Percentiles rank a stretch among this genome's conserved stretches.
Conservation (phyloP, 2,888 invertebrate species). For the Trimorus sp. region DNA sequence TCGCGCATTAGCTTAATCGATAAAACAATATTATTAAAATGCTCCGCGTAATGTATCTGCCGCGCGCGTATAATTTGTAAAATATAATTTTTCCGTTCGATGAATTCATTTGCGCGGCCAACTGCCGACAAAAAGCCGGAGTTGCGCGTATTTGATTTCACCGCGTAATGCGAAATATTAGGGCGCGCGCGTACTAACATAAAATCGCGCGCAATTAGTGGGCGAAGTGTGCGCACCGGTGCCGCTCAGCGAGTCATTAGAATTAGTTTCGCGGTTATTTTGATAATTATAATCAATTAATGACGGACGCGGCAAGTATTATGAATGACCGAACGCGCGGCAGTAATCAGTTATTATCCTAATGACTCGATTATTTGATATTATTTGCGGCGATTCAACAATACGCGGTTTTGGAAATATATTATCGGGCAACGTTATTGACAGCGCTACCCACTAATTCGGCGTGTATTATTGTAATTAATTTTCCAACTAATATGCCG, state of each 20-base stretch:
- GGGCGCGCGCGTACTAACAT: too few species aligned
- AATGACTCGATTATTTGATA: conserved; percentile 55
- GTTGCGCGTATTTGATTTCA: too few species aligned
- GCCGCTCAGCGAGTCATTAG: conserved; percentile 21
- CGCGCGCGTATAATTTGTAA: too few species aligned
- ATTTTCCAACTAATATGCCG: conserved; percentile 43
- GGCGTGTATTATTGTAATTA: conserved; percentile 41
- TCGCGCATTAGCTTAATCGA: conserved; percentile 20
- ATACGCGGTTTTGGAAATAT: conserved; percentile 41
- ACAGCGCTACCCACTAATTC: conserved; percentile 38
- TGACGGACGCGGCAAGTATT: conserved; percentile 9
- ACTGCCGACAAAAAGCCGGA: too few species aligned
- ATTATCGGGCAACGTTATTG: conserved; percentile 35
- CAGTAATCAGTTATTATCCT: conserved; percentile 45
- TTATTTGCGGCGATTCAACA: conserved; percentile 40
- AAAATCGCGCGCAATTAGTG: conserved; percentile 12
- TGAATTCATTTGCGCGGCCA: too few species aligned
- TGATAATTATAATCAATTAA: conserved; percentile 36
- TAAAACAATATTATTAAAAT: conserved; percentile 28
- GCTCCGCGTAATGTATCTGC: background rate
- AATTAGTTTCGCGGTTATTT: conserved; percentile 30
- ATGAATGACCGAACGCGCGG: conserved; percentile 25
- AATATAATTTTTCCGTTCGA: too few species aligned
- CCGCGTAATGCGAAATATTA: too few species aligned
- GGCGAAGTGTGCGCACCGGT: background rate